These are phyloP conservation scores for Phalacrocorax carbo DNA, from an alignment of 2,113 vertebrate genomes.

Conservation along the genomic window DNA sequence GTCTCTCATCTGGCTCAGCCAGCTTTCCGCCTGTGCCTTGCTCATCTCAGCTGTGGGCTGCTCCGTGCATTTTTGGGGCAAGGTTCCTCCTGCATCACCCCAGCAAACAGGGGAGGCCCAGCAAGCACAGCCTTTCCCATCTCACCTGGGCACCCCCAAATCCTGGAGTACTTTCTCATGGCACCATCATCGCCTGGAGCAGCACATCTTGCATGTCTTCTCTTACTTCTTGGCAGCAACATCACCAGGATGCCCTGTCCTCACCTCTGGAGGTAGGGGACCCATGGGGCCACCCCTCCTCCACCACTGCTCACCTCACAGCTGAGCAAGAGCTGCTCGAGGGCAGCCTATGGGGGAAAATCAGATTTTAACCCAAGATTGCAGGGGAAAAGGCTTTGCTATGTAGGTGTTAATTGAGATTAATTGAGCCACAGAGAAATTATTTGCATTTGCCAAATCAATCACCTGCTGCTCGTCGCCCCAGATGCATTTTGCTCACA, in stretches of 20 bases:
- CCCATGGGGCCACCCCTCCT: not conserved
- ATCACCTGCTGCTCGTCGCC: not conserved
- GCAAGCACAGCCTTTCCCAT: not conserved
- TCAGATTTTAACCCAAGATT: not conserved
- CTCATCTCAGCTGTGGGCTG: not conserved
- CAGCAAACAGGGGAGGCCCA: not conserved
- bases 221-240: not conserved
- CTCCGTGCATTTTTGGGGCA: not conserved
- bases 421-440: not conserved
- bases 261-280: not conserved
- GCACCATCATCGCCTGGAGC: rapidly evolving
- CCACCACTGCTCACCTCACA: not conserved
- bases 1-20: not conserved
- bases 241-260: not conserved
- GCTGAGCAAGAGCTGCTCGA: not conserved
- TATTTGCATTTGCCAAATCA: not conserved
- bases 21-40: not conserved
- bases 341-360: not conserved
- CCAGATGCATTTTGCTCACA: not conserved
- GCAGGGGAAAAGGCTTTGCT: not conserved
- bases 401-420: not conserved
- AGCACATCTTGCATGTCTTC: not conserved
- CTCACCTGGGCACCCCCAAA: not conserved
- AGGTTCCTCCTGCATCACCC: not conserved
- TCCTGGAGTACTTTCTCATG: not conserved